Evolutionary conservation across 2,113 vertebrate genomes (phyloP).

Genomic region (Corythaixoides concolor): DNA sequence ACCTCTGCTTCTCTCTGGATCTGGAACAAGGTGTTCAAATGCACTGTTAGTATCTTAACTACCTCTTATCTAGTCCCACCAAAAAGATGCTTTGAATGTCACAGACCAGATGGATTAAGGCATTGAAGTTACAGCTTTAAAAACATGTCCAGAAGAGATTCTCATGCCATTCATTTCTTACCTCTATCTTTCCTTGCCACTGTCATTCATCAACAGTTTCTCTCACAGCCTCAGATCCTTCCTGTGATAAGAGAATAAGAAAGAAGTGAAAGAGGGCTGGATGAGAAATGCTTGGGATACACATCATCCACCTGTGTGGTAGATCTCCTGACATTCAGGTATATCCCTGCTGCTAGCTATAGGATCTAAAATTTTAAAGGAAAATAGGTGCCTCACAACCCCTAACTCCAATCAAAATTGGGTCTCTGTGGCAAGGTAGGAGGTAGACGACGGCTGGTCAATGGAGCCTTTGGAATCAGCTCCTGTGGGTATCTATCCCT

Average conservation of each 20-base stretch:
- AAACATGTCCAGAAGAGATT: neutral
- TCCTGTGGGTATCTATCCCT: neutral
- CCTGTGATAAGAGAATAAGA: neutral
- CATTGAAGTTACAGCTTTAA: neutral
- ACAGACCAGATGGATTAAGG: neutral
- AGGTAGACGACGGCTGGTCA: neutral
- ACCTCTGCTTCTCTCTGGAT: neutral
- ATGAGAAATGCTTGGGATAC: neutral
- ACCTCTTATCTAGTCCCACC: neutral
- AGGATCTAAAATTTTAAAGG: neutral
- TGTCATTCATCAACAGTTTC: neutral
- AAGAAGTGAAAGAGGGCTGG: neutral
- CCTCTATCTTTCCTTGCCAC: neutral
- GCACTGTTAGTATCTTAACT: neutral
- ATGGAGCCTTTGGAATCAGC: neutral
- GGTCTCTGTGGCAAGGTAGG: neutral
- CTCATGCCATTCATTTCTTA: neutral
- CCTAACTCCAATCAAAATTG: neutral
- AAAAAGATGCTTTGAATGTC: neutral
- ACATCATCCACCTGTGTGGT: no score
- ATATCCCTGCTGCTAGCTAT: neutral
- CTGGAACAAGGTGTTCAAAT: neutral
- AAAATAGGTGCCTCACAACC: neutral
- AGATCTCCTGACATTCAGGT: neutral
- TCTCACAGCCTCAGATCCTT: neutral